Base-by-base conservation (phyloP, 2,888 invertebrate species). In the Philereme transversata region DNA sequence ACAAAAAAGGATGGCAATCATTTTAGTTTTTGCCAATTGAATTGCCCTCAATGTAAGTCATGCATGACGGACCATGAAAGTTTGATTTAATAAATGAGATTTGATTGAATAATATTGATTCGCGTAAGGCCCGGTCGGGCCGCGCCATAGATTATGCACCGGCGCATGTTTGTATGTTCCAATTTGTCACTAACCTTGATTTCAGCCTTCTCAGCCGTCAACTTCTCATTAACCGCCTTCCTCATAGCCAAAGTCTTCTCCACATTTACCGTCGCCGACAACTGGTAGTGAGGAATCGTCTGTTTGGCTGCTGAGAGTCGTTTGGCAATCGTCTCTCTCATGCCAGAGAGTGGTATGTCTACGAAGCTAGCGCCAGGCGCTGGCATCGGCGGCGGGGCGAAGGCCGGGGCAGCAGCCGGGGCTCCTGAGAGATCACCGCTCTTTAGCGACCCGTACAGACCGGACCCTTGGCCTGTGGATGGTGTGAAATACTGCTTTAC, bases 241-340 rank as follows among this genome's bases (percentile, higher is more conserved):
- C 98, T 94, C 81, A 98, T 90, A 77, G 94, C 94, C 57, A 98
- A 91, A 82, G 95, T 93, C 76, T 94, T 94, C 79, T 99, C 98
- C 76, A 99, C 95, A 77, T 96, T 95, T 60, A 98, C 94, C 57
- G 99, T 98, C 46, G 96, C 94, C 0, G 96, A 95, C 3, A 99
- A 93, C 86, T 99, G 99, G 87, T 99, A 99, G 86, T 99, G 99
- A 4, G 99, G 99, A 80, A 99, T 97, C 51, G 95, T 96, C 84
- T 96, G 96, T 88, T 99, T 99, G 41, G 99, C 98, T 76, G 96
- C 95, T 2, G 96, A 82, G 52, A 99, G 93, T 44, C 99, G 93
- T 83, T 97, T 97, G 35, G 99, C 99, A 79, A 99, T 99, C 38
- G 97, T 96, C 68, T 94, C 94, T 65, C 98, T 93, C 88, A 99